phyloP scores from a whole-genome alignment of 1,140 invertebrate species.

The Ruditapes philippinarum region DNA sequence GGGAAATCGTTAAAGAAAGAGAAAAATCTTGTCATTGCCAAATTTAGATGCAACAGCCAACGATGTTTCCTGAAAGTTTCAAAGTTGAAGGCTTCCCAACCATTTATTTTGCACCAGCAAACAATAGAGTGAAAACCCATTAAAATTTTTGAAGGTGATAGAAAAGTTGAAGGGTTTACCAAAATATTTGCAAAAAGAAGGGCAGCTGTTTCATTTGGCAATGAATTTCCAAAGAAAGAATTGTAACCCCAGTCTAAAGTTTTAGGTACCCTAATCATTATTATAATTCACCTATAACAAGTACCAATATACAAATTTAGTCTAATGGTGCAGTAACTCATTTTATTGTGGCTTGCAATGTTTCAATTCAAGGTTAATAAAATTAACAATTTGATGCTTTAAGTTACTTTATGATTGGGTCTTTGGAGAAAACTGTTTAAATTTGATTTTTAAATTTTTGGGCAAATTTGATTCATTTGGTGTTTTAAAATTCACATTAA shows the following conservation, averaged over 20 bases:
- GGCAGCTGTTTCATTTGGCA: conserved; percentile 90
- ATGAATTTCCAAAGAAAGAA: conserved; percentile 82
- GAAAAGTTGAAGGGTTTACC: conserved; percentile 97
- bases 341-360: too few relatives aligned
- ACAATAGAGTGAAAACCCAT: conserved; percentile 93
- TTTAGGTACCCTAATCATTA: not conserved
- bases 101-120: conserved; percentile 97
- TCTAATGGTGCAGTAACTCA: too few relatives aligned
- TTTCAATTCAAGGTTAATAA: too few relatives aligned
- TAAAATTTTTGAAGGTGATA: conserved; percentile 96
- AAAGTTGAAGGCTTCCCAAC: conserved; percentile 98
- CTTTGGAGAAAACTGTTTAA: too few relatives aligned
- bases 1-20: conserved; percentile 95
- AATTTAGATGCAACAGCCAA: conserved; percentile 99
- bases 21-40: conserved; percentile 95
- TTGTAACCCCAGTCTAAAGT: conserved; percentile 74
- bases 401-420: too few relatives aligned
- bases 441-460: too few relatives aligned
- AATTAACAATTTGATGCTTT: too few relatives aligned
- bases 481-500: too few relatives aligned
- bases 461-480: too few relatives aligned
- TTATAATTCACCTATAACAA: too few relatives aligned
- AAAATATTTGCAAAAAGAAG: conserved; percentile 97
- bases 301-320: not conserved
- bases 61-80: conserved; percentile 95